phyloP scores from a whole-genome alignment of 2,888 invertebrate genomes.

The Drosophila conformis region DNA sequence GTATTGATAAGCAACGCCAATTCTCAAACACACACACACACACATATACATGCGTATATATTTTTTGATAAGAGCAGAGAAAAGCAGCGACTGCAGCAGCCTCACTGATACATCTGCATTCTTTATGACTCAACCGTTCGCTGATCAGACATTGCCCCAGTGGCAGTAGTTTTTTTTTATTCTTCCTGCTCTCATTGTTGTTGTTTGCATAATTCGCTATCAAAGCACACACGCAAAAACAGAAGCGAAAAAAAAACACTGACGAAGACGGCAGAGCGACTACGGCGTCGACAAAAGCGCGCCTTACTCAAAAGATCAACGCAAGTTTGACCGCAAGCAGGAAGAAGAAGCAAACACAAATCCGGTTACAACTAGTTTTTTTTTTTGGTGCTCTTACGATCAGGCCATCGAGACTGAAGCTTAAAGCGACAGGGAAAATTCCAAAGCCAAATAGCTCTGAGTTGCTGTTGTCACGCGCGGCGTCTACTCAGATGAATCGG shows the following conservation, averaged over 20 bases:
- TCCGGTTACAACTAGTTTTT: slow-evolving; percentile 51
- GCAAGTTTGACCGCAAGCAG: slow-evolving; percentile 29
- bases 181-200: slow-evolving; percentile 9
- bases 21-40: slow-evolving; percentile 13
- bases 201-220: slow-evolving; percentile 42
- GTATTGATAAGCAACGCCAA: slow-evolving; percentile 27
- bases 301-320: slow-evolving; percentile 37
- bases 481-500: slow-evolving; percentile 45
- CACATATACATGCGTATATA: slow-evolving; percentile 1
- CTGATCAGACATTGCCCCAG: slow-evolving; percentile 47
- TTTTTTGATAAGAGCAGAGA: slow-evolving; percentile 37
- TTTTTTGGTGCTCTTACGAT: slow-evolving; percentile 1
- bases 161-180: slow-evolving; percentile 9
- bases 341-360: slow-evolving; percentile 14
- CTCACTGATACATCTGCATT: slow-evolving; percentile 6
- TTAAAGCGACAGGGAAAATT: slow-evolving; percentile 32
- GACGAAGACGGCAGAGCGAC: not conserved
- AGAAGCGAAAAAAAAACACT: slow-evolving; percentile 12
- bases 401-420: slow-evolving; percentile 32
- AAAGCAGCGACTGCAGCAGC: slow-evolving; percentile 8
- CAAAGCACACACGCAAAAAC: slow-evolving; percentile 20
- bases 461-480: slow-evolving; percentile 66
- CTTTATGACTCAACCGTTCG: slow-evolving; percentile 34
- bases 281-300: slow-evolving; percentile 6
- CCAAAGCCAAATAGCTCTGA: slow-evolving; percentile 13